Evolutionary conservation across 2,113 vertebrate genomes (phyloP), one percentile per base, ranked within the genome.

Genomic region (Eulemur rufifrons): DNA sequence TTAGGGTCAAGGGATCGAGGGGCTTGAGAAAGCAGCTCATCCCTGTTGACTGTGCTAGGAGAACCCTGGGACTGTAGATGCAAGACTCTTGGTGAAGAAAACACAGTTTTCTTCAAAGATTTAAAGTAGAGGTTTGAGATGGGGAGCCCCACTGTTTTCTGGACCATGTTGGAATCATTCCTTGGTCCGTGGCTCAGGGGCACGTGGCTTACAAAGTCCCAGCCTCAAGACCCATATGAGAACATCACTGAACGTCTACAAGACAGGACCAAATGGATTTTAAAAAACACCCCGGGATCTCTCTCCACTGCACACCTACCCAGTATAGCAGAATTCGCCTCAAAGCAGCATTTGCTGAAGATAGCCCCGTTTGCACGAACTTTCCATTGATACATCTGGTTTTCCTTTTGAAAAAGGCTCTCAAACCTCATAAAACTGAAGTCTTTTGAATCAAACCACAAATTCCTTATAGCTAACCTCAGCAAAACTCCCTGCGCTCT

Each of bases 401-500:
- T 97, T 97, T 83, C 87, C 71, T 97, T 96, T 96, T 68, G 76
- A 76, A 91, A 95, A 97, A 86, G 87, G 50, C 83, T 21, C 74
- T 95, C 91, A 92, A 93, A 96, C 81, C 91, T 95, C 94, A 95
- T 98, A 96, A 97, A 97, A 96, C 61, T 61, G 29, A 95, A 96
- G 71, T 96, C 83, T 96, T 83, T 95, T 85, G 83, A 97, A 73
- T 96, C 83, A 90, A 95, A 96, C 91, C 95, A 82, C 89, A 93
- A 97, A 91, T 97, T 96, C 97, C 81, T 96, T 95, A 93, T 20
- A 97, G 94, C 87, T 89, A 97, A 86, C 90, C 76, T 97, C 96
- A 97, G 96, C 66, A 9, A 86, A 97, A 95, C 69, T 96, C 80
- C 86, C 83, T 77, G 6, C 3, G 29, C 50, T 82, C 47, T 69